Conservation (phyloP, 2,797 vertebrate genomes). For the Odontamblyopus rebecca region DNA sequence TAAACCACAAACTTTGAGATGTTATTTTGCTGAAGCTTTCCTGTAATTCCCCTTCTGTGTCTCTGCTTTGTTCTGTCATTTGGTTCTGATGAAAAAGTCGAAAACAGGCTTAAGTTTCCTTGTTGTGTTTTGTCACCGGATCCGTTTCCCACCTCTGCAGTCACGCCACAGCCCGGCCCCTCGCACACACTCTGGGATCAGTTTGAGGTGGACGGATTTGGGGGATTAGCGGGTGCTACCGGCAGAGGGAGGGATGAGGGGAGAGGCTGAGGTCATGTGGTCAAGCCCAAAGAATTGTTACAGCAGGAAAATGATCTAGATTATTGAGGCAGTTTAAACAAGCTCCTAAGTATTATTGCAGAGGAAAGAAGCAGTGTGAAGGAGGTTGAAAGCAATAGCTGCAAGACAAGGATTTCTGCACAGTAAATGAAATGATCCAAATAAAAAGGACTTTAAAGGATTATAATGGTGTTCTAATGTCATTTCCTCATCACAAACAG, state of each 20-base stretch:
- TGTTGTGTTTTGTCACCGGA: background rate
- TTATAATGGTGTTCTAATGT: too few relatives aligned
- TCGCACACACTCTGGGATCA: constrained; percentile 58
- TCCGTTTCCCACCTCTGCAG: constrained; percentile 45
- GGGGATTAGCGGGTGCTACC: constrained; percentile 57
- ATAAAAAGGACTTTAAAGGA: too few relatives aligned
- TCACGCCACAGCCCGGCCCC: constrained; percentile 47
- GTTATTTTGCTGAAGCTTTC: too few relatives aligned
- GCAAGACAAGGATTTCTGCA: too few relatives aligned
- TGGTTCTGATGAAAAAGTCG: background rate
- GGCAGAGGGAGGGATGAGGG: constrained; percentile 42
- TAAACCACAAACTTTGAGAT: too few relatives aligned
- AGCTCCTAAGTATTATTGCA: background rate
- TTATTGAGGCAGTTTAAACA: too few relatives aligned
- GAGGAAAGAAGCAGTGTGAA: background rate
- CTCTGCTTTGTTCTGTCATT: too few relatives aligned
- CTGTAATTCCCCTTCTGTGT: too few relatives aligned
- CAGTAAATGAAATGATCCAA: too few relatives aligned
- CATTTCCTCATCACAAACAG: too few relatives aligned
- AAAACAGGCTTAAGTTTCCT: background rate
- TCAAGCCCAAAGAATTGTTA: constrained; percentile 36
- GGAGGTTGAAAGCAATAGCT: background rate
- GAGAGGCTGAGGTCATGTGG: constrained; percentile 47
- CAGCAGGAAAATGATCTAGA: background rate
- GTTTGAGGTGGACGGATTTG: constrained; percentile 49